Evolutionary conservation across 2,113 vertebrate species (phyloP).

Genomic region (Mixornis gularis): DNA sequence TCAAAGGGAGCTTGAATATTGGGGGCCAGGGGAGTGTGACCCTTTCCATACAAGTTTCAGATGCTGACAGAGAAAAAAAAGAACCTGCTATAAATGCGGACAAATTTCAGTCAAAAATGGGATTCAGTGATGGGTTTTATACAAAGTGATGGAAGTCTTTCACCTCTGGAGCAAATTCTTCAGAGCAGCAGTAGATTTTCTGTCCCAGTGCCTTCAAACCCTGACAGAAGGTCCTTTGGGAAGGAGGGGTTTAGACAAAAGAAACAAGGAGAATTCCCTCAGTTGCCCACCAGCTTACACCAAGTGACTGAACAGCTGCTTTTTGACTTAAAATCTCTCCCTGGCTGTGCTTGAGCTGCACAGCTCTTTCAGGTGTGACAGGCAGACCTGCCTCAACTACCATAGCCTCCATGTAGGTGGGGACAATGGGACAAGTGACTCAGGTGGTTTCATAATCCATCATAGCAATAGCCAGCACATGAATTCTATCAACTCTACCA

Average conservation of each 20-base stretch:
- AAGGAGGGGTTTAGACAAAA: slow-evolving; percentile 18
- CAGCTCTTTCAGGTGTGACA: slow-evolving; percentile 42
- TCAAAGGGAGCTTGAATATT: not conserved
- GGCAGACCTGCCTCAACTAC: slow-evolving; percentile 1
- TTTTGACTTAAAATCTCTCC: slow-evolving; percentile 31
- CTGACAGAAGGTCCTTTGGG: slow-evolving; percentile 20
- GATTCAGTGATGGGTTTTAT: not conserved
- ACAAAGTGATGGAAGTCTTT: not conserved
- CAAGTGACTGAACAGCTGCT: slow-evolving; percentile 35
- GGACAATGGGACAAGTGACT: not conserved
- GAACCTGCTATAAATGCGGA: not conserved
- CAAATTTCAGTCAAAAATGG: not conserved
- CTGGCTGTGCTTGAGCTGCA: not conserved
- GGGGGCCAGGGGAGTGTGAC: not conserved
- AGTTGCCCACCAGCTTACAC: not conserved
- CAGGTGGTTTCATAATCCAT: slow-evolving; percentile 6
- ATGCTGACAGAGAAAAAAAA: not conserved
- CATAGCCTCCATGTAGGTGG: not conserved
- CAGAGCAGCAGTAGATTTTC: slow-evolving; percentile 5
- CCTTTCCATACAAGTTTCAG: not conserved
- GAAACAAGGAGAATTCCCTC: slow-evolving; percentile 32
- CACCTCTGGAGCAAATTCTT: slow-evolving; percentile 4
- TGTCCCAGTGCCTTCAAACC: slow-evolving; percentile 32
- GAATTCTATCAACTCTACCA: not conserved
- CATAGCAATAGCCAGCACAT: not conserved